Percentiles rank a stretch among this genome's conserved stretches.
These are phyloP conservation scores for Hanleya hanleyi DNA, from an alignment of 2,888 invertebrate genomes.

Conservation along the genomic window DNA sequence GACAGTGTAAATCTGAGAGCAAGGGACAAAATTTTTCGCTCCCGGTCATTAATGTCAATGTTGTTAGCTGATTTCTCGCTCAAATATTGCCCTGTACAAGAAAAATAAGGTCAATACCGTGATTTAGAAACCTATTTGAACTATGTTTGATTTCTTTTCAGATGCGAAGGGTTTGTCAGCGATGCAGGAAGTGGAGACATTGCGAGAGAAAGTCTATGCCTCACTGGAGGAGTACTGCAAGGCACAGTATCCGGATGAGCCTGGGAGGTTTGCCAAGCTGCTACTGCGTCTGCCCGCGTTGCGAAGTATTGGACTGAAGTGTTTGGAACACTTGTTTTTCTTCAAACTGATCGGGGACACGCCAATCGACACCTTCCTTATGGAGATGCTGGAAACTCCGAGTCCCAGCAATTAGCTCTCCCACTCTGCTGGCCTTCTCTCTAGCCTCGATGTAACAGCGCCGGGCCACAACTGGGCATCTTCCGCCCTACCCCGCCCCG, in stretches of 20 bases:
- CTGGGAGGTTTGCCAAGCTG: constrained; percentile 95
- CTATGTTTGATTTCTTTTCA: constrained; percentile 63
- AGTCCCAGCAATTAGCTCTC: constrained; percentile 41
- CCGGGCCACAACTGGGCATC: background rate
- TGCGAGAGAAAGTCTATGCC: constrained; percentile 95
- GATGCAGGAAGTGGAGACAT: constrained; percentile 75
- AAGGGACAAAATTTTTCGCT: too few species aligned
- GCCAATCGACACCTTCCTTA: constrained; percentile 84
- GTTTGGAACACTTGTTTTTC: constrained; percentile 95
- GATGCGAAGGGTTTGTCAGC: constrained; percentile 93
- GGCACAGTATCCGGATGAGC: constrained; percentile 89
- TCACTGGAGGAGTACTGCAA: constrained; percentile 97
- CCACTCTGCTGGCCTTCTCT: background rate
- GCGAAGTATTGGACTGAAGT: constrained; percentile 81
- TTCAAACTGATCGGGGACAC: constrained; percentile 92
- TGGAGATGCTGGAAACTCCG: constrained; percentile 71
- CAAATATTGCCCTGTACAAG: too few species aligned
- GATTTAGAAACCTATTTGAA: too few species aligned
- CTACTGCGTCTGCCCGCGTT: constrained; percentile 76
- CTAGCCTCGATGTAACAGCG: too few species aligned
- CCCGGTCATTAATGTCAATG: too few species aligned
- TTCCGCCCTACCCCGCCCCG: too few species aligned
- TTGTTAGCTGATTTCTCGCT: too few species aligned
- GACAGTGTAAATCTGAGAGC: too few species aligned
- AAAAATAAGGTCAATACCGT: too few species aligned